phyloP scores from a whole-genome alignment of 2,888 invertebrate species.

The Vannuccia rotundouncinata region DNA sequence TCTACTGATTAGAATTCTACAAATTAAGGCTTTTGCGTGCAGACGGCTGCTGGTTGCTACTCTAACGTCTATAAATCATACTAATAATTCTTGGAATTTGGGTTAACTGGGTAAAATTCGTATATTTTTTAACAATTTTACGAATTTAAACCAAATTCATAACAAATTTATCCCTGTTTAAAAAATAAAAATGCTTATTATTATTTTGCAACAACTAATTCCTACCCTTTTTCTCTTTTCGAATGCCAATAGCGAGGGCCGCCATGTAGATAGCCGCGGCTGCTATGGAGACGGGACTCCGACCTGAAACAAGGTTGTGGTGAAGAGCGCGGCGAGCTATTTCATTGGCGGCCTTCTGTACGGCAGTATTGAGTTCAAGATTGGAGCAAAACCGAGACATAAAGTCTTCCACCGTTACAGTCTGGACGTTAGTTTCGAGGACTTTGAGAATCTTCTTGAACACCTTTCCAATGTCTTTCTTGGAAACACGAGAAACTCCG shows the following conservation, averaged over 20 bases:
- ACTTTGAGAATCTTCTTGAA: constrained; percentile 93
- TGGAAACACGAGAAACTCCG: constrained; percentile 94
- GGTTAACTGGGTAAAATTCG: too few species aligned
- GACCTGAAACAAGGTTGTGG: constrained; percentile 88
- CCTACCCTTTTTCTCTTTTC: constrained; percentile 75
- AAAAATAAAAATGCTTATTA: background rate
- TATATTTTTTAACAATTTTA: too few species aligned
- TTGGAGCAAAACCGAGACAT: constrained; percentile 92
- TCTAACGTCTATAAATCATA: too few species aligned
- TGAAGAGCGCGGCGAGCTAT: constrained; percentile 94
- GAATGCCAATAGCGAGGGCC: constrained; percentile 86
- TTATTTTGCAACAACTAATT: background rate
- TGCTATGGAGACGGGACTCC: constrained; percentile 95
- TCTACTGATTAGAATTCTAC: too few species aligned
- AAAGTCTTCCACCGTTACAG: constrained; percentile 95
- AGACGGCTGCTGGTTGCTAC: too few species aligned
- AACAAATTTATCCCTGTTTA: too few species aligned
- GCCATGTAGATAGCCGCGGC: constrained; percentile 99
- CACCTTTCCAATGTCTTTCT: constrained; percentile 95
- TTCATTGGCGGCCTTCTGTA: constrained; percentile 74
- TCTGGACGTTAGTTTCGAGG: constrained; percentile 87
- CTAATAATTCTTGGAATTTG: too few species aligned
- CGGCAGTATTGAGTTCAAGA: constrained; percentile 67
- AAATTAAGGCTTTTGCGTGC: too few species aligned
- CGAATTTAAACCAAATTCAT: too few species aligned